Conservation (phyloP, 2,888 invertebrate genomes). For the Strigamia crassipes region DNA sequence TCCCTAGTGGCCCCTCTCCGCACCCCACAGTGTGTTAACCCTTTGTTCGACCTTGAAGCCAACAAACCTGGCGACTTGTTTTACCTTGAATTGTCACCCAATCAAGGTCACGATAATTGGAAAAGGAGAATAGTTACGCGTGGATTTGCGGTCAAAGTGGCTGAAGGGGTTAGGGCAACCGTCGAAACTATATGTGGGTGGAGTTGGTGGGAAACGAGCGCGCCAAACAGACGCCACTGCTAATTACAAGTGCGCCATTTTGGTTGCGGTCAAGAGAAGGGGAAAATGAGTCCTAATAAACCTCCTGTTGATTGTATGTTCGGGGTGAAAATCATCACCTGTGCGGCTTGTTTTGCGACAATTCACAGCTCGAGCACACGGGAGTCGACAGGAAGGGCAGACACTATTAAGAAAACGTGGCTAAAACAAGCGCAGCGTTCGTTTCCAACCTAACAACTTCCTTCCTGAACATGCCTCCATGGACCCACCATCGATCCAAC, state of each 20-base stretch:
- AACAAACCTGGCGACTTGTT: neutral
- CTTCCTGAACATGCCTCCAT: conserved; percentile 34
- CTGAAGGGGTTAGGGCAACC: neutral
- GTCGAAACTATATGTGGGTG: neutral
- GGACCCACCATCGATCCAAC: conserved; percentile 19
- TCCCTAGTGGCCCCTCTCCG: neutral
- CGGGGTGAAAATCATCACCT: neutral
- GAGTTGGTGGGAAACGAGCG: neutral
- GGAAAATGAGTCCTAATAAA: neutral
- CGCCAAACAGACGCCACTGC: conserved; percentile 8
- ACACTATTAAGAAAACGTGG: conserved; percentile 31
- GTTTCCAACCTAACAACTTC: conserved; percentile 35
- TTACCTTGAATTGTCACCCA: conserved; percentile 6
- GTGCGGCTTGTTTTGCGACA: neutral
- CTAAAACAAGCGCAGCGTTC: conserved; percentile 33
- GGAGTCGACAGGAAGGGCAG: neutral
- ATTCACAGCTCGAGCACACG: conserved; percentile 4
- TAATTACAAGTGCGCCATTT: conserved; percentile 8
- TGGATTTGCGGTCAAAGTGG: neutral
- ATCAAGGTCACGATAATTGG: conserved; percentile 19
- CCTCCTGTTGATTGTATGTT: neutral
- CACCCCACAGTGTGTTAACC: neutral
- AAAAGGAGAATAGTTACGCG: too few species aligned
- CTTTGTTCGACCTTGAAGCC: conserved; percentile 23
- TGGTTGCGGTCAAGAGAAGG: neutral